These are phyloP conservation scores for Dascillus cervinus DNA, from an alignment of 2,888 invertebrate genomes.

Conservation along the genomic window DNA sequence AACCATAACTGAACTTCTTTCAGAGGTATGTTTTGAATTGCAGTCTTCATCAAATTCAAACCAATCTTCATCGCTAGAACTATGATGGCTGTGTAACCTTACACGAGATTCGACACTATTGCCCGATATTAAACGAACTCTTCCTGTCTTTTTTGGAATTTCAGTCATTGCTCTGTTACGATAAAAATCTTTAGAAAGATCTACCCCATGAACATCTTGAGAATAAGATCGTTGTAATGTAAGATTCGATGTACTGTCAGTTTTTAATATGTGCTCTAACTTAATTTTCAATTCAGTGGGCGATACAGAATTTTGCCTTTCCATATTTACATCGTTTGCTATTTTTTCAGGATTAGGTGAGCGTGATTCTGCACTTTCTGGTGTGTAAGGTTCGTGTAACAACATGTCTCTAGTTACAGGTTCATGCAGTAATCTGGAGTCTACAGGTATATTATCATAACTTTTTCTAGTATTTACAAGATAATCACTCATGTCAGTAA, in stretches of 20 bases:
- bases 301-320: slow-evolving; percentile 43
- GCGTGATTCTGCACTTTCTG: slow-evolving; percentile 73
- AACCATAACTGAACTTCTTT: too few species aligned
- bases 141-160: slow-evolving; percentile 21
- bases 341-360: slow-evolving; percentile 53
- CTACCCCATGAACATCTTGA: slow-evolving; percentile 20
- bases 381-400: slow-evolving; percentile 66
- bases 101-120: slow-evolving; percentile 27
- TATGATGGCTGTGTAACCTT: slow-evolving; percentile 41
- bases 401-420: slow-evolving; percentile 42
- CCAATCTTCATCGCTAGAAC: slow-evolving; percentile 45
- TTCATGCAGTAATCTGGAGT: slow-evolving; percentile 47
- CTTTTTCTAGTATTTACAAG: slow-evolving; percentile 27
- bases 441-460: slow-evolving; percentile 31
- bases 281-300: slow-evolving; percentile 57
- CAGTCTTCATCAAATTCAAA: slow-evolving; percentile 37
- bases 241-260: slow-evolving; percentile 22
- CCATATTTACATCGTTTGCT: slow-evolving; percentile 28
- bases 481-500: slow-evolving; percentile 38
- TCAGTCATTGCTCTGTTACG: slow-evolving; percentile 33
- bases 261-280: slow-evolving; percentile 45
- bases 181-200: slow-evolving; percentile 14
- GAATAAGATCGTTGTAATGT: slow-evolving; percentile 29
- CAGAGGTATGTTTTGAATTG: slow-evolving; percentile 9
- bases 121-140: slow-evolving; percentile 22